Evolutionary conservation across 2,888 invertebrate species (phyloP).

Genomic region (Agriopis aurantiaria): DNA sequence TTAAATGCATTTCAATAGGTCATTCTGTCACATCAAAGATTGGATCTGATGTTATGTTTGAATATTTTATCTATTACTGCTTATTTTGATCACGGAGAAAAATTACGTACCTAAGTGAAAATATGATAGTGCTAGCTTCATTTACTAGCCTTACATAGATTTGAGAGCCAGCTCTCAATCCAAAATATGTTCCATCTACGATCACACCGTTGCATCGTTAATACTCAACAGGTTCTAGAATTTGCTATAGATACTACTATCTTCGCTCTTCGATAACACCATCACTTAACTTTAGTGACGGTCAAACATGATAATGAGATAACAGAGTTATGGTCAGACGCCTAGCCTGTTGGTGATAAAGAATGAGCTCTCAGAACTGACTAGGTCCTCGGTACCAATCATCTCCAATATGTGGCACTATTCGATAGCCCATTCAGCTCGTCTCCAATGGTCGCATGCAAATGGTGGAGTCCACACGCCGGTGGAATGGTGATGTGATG

Average conservation of each 20-base stretch:
- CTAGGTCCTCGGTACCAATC: slow-evolving; percentile 1
- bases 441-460: slow-evolving; percentile 23
- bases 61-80: slow-evolving; percentile 13
- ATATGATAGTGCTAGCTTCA: no score
- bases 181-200: no score
- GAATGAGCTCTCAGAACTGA: not conserved
- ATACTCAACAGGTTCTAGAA: not conserved
- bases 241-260: no score
- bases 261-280: no score
- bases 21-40: slow-evolving; percentile 67
- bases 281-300: not conserved
- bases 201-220: no score
- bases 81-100: not conserved
- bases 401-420: slow-evolving; percentile 11
- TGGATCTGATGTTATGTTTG: slow-evolving; percentile 34
- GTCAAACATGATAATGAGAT: no score
- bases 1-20: slow-evolving; percentile 71
- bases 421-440: slow-evolving; percentile 14
- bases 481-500: slow-evolving; percentile 30
- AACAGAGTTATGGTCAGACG: not conserved
- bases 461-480: slow-evolving; percentile 24
- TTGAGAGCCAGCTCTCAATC: no score
- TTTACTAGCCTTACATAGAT: no score
- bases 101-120: no score
- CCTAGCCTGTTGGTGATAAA: not conserved